Base-by-base conservation (phyloP, 2,888 invertebrate species). In the Epistrophe eligans region DNA sequence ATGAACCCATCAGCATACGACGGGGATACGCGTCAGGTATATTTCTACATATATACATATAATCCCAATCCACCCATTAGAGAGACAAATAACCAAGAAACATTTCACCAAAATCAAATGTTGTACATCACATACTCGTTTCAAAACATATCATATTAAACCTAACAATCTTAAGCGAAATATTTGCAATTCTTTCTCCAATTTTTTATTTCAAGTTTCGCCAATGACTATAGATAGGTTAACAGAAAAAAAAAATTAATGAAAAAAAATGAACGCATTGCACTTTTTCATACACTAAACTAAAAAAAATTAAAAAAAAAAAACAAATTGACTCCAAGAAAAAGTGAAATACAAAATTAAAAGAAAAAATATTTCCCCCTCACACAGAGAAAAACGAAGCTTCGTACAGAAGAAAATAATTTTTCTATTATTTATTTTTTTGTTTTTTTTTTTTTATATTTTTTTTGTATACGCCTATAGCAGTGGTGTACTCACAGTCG, bases 281-380 rank as follows among this genome's bases (percentile, higher is more conserved):
- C 58, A 73, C 7, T 40, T 43, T 52, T 52, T 35, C n/a, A 40
- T 55, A 28, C 24, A 55, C 40, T n/a, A 24, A 60, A 48, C 32
- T 17, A 3, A 32, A 48, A 1, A 48, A 50, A n/a, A n/a, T n/a
- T n/a, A n/a, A n/a, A 50, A 73, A 50, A 62, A 28, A 15, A 55
- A 3, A n/a, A 62, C 40, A 66, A 67, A 66, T 77, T 57, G 17
- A 66, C 38, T 66, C 17, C 32, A 40, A 66, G 35, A 76, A 35
- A 77, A 66, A 58, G 15, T 57, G 43, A 55, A 79, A 55, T 35
- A 43, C 45, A 72, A 79, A 72, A 73, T 79, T 72, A 72, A 72
- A 79, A 79, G 57, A 73, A 58, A n/a, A 73, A 50, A 79, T 57
- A 28, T 19, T 66, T 32, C 32, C 57, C 58, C 48, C 40, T 48